Conservation (phyloP, 2,797 vertebrate species). For the Adelosebastes latens region DNA sequence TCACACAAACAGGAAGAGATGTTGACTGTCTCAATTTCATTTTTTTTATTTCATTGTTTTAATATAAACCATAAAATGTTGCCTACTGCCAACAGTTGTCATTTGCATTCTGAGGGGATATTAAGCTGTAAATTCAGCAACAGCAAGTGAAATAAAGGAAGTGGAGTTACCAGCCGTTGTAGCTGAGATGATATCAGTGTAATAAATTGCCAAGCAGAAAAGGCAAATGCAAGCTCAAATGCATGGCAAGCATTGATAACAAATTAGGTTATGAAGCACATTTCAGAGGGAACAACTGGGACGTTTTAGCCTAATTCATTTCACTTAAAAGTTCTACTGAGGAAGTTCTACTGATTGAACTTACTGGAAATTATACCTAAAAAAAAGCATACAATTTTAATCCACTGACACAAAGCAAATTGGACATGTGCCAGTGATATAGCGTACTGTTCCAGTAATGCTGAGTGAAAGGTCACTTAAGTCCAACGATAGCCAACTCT, state of each 20-base stretch:
- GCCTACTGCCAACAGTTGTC: background rate
- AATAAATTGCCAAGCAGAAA: background rate
- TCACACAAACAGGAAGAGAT: slow-evolving; percentile 31
- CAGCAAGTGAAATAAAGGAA: slow-evolving; percentile 9
- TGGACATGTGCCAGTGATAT: background rate
- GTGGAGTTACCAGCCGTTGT: background rate
- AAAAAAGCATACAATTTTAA: background rate
- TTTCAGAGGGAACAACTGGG: background rate
- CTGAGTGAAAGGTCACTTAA: slow-evolving; percentile 15
- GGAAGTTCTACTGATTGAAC: background rate
- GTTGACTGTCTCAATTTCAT: background rate
- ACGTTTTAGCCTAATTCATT: background rate
- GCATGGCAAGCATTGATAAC: background rate
- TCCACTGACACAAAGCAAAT: background rate
- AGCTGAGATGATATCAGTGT: background rate
- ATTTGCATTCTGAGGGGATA: slow-evolving; percentile 15
- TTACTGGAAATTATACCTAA: background rate
- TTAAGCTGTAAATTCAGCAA: background rate
- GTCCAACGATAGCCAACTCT: background rate
- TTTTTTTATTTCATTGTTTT: background rate
- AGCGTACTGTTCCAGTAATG: slow-evolving; percentile 3
- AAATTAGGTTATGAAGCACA: background rate
- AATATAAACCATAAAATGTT: no score
- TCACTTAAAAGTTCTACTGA: background rate
- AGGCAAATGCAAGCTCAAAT: background rate